Evolutionary conservation across 2,888 invertebrate genomes (phyloP).

Genomic region (Ctena decussata): DNA sequence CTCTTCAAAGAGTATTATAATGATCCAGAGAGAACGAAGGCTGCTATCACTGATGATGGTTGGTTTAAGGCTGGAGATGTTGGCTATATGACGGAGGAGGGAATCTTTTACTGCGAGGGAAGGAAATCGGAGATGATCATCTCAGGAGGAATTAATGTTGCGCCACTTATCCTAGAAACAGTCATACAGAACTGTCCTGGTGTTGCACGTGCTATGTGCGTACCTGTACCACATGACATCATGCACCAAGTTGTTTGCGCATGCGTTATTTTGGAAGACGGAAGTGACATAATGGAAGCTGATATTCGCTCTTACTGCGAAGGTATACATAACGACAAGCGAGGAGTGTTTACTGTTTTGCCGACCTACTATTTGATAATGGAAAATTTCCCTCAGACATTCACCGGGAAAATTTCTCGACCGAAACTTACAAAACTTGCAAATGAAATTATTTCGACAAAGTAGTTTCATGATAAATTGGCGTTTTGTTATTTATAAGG

Average conservation of each 20-base stretch:
- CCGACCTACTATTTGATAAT: slow-evolving; percentile 28
- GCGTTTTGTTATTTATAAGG: no score
- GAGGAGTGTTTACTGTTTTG: slow-evolving; percentile 17
- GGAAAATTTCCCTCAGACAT: slow-evolving; percentile 22
- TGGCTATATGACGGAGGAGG: background rate
- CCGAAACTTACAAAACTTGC: slow-evolving; percentile 18
- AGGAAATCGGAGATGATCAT: background rate
- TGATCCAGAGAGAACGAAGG: slow-evolving; percentile 15
- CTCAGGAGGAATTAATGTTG: background rate
- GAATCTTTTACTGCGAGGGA: background rate
- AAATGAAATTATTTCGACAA: no score
- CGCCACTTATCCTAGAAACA: background rate
- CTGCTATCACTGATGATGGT: background rate
- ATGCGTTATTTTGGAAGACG: slow-evolving; percentile 24
- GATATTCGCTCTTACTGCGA: background rate
- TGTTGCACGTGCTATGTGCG: background rate
- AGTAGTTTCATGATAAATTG: no score
- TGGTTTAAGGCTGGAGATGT: slow-evolving; percentile 35
- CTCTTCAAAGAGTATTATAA: slow-evolving; percentile 36
- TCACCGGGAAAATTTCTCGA: slow-evolving; percentile 18
- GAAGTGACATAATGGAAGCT: slow-evolving; percentile 21
- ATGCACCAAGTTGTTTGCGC: slow-evolving; percentile 38
- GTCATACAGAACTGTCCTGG: background rate
- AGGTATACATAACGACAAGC: slow-evolving; percentile 21
- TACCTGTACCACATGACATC: slow-evolving; percentile 31